Percentiles rank a stretch among this genome's conserved stretches.
These are phyloP conservation scores for Drosophila triauraria DNA, from an alignment of 1,140 invertebrate genomes.

Conservation along the genomic window DNA sequence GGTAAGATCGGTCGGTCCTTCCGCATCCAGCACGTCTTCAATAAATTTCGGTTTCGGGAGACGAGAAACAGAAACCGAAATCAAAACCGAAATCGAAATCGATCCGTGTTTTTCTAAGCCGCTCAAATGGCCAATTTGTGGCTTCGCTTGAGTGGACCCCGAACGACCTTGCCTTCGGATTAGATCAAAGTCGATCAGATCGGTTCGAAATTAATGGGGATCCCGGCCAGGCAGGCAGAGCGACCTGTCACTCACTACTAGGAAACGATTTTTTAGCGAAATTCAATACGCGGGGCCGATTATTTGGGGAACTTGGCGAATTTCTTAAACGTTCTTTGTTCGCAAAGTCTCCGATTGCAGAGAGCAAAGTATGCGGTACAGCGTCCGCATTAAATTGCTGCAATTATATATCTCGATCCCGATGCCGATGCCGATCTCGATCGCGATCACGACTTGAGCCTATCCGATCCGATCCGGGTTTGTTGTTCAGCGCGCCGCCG, in stretches of 20 bases:
- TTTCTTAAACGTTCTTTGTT: slow-evolving; percentile 43
- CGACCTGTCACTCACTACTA: slow-evolving; percentile 46
- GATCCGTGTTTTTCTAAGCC: slow-evolving; percentile 42
- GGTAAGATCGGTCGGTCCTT: slow-evolving; percentile 11
- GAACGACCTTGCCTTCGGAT: slow-evolving; percentile 68
- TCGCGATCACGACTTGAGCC: slow-evolving; percentile 24
- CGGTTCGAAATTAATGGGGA: slow-evolving; percentile 36
- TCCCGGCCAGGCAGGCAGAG: slow-evolving; percentile 16
- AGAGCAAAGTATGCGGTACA: slow-evolving; percentile 32
- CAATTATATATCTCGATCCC: slow-evolving; percentile 40
- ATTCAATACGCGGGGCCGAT: slow-evolving; percentile 33
- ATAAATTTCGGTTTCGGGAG: slow-evolving; percentile 15
- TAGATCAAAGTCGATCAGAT: slow-evolving; percentile 60
- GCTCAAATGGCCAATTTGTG: slow-evolving; percentile 52
- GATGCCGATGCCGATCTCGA: slow-evolving; percentile 32
- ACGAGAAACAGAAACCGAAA: slow-evolving; percentile 14
- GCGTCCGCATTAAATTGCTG: slow-evolving; percentile 44
- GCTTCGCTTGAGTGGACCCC: slow-evolving; percentile 52
- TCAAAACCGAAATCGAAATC: slow-evolving; percentile 18
- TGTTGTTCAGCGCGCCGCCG: slow-evolving; percentile 67
- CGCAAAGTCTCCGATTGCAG: slow-evolving; percentile 31
- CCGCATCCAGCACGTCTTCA: slow-evolving; percentile 41
- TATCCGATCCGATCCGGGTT: slow-evolving; percentile 26
- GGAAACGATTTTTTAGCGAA: slow-evolving; percentile 40
- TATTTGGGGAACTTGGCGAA: slow-evolving; percentile 37